Evolutionary conservation across 37 sponge, comb jelly and placozoan species (phyloP).

Genomic region (Haliclona indistincta): DNA sequence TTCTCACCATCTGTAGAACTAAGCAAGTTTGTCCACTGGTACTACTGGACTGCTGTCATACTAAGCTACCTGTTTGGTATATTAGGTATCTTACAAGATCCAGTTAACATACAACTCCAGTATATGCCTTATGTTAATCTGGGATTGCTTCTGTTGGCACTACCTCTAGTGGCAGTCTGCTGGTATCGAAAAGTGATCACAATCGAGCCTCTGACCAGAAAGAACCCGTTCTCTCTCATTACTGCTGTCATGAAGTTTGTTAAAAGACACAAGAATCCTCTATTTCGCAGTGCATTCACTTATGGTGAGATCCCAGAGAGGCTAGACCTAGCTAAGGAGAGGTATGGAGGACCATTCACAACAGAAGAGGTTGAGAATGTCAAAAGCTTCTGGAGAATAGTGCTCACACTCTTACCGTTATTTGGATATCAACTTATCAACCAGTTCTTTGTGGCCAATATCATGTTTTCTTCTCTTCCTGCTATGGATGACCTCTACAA

Average conservation of each 20-base stretch:
- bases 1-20: not conserved
- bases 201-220: not conserved
- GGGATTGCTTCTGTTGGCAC: not conserved
- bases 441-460: not conserved
- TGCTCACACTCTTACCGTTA: not conserved
- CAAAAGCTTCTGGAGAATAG: not conserved
- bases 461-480: not conserved
- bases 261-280: not conserved
- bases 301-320: not conserved
- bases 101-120: not conserved
- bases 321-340: slow-evolving; percentile 8
- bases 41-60: not conserved
- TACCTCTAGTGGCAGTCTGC: not conserved
- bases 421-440: no score
- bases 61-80: not conserved
- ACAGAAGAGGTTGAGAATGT: slow-evolving; percentile 1
- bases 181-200: not conserved
- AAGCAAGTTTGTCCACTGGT: not conserved
- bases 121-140: not conserved
- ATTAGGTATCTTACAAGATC: not conserved
- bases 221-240: not conserved
- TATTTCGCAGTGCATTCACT: slow-evolving; percentile 6
- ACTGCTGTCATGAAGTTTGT: not conserved
- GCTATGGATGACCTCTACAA: not conserved
- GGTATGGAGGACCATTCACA: slow-evolving; percentile 7